Base-by-base conservation (phyloP, 2,113 vertebrate genomes). In the Callipepla californica region DNA sequence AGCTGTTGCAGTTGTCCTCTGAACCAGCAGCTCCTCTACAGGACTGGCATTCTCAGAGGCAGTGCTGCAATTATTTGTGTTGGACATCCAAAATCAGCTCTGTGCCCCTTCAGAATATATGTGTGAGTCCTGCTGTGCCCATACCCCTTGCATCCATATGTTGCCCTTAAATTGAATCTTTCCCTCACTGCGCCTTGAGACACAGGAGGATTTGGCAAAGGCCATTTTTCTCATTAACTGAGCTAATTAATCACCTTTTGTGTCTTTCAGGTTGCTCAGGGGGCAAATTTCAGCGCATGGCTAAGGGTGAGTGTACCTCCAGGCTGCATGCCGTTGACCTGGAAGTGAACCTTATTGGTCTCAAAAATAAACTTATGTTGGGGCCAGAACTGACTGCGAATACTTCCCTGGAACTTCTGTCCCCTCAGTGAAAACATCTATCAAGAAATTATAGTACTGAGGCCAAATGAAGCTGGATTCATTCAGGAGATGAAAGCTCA, bases 401-500 rank as follows among this genome's bases (percentile, higher is more conserved):
- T 80, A 63, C 25, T 3, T 75, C 85, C 68, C 65, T 89, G 74
- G 38, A 92, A 63, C 47, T 67, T 6, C 12, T 75, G 5, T 48
- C 86, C 68, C 84, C 36, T 85, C 70, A 73, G 45, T 8, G 36
- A 73, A 76, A n/a, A 85, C 45, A 77, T 26, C 62, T 82, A 85
- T 36, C 36, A 48, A 65, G 79, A 73, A 93, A 18, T 82, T 9
- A 3, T 85, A 79, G 88, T 94, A 30, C 25, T 22, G 20, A 62
- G 57, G 81, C 93, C 80, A 92, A 68, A 12, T 61, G 69, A 80
- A 89, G 40, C 67, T 82, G 40, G 79, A 93, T 82, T 85, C 17
- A 82, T 69, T 68, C 75, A 83, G 76, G 44, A 90, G 90, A 94
- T 40, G 32, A 62, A 80, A 61, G 58, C 28, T 89, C 48, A 89